A percentile compares a stretch with the other conserved stretches of the same genome.
phyloP scores from a whole-genome alignment of 1,140 invertebrate species.

The Rhagoletis zephyria region DNA sequence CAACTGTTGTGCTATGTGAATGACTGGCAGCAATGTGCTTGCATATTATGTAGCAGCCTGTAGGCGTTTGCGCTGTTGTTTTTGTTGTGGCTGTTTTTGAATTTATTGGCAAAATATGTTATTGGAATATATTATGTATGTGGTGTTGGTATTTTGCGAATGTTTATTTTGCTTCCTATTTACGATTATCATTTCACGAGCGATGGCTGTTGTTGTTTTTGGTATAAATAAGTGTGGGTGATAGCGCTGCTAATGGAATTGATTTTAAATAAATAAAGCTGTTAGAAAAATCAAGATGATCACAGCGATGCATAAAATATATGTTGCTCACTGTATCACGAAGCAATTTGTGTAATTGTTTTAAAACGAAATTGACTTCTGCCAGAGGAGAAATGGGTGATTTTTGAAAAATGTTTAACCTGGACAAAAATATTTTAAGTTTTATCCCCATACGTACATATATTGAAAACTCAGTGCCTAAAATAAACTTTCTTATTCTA shows the following conservation, averaged over 20 bases:
- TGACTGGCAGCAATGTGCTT: neutral
- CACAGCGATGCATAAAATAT: too few species aligned
- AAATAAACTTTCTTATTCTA: too few species aligned
- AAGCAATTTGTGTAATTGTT: too few species aligned
- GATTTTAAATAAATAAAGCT: conserved; percentile 5
- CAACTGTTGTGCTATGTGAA: neutral
- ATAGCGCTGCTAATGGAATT: conserved; percentile 5
- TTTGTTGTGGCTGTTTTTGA: neutral
- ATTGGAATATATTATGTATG: conserved; percentile 16
- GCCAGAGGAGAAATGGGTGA: too few species aligned
- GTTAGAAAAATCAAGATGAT: too few species aligned
- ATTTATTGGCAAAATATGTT: neutral
- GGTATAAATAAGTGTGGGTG: conserved; percentile 61
- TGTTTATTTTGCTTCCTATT: neutral
- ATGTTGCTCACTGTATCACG: too few species aligned
- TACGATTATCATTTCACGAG: conserved; percentile 10
- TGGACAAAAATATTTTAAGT: too few species aligned
- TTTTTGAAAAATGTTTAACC: too few species aligned
- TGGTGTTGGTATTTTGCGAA: neutral
- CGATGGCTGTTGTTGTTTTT: conserved; percentile 53
- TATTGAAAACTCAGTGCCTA: too few species aligned
- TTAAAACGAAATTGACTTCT: too few species aligned
- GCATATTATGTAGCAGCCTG: neutral
- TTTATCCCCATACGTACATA: too few species aligned
- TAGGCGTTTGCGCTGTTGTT: neutral